Base-by-base conservation (phyloP, 2,797 vertebrate genomes). In the Garrulus glandarius region DNA sequence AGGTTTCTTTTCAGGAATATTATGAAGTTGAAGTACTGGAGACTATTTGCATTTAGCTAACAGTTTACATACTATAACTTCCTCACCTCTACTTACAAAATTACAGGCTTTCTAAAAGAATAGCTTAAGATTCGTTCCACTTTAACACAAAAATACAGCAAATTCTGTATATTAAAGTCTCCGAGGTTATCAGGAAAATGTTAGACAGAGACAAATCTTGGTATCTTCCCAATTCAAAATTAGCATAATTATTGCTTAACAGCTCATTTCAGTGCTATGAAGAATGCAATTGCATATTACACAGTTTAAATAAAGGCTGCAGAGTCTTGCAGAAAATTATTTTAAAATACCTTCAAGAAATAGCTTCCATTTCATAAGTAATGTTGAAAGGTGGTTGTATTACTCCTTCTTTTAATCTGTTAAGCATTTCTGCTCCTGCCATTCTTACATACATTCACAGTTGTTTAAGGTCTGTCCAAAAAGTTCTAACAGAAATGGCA, bases 191-290 rank as follows among this genome's bases (percentile, higher is more conserved):
- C 41, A 67, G 21, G 26, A 80, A 70, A 83, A 83, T 24, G 17
- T 50, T 49, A 78, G 47, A 64, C 89, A 75, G 47, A 89, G 70
- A 81, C 23, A 87, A 76, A 89, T 65, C 47, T 81, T 12, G 9
- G 43, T 72, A 79, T 44, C 84, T 67, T 84, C 65, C 50, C 22
- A 41, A 64, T 60, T 84, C 65, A 57, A 90, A 78, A 92, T 81
- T 84, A 91, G 70, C 67, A 84, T 86, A 91, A 91, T 90, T 89
- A 86, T 37, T 64, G 64, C 67, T 84, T 76, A 63, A 84, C 29
- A 47, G 59, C 55, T 90, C 82, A 82, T 46, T 84, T 78, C 67
- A 24, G 43, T 23, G 41, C 55, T 46, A 30, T n/a, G 46, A 89
- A 91, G 61, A 84, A 92, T 12, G 46, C 61, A 93, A 60, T 26